Percentiles rank a stretch among this genome's conserved stretches.
Conservation (phyloP, 1,140 invertebrate genomes). For the Oncopeltus fasciatus region DNA sequence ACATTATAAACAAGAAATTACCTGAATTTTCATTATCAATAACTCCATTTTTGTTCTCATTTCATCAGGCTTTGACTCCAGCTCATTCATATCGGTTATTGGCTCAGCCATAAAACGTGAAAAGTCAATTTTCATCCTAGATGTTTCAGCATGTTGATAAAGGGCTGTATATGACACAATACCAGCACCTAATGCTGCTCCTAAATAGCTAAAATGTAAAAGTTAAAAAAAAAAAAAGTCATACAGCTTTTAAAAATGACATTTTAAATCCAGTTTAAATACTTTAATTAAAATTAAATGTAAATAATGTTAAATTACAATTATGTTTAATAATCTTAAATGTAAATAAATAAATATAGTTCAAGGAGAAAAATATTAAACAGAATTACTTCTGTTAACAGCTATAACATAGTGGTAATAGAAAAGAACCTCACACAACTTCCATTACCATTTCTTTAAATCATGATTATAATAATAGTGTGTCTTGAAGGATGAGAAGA, state of each 20-base stretch:
- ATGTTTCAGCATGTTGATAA: not conserved
- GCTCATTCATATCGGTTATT: constrained; percentile 48
- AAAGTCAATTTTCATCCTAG: constrained; percentile 11
- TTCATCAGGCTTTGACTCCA: constrained; percentile 48
- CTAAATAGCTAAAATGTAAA: not conserved
- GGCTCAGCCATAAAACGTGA: constrained; percentile 62
- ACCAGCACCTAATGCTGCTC: not conserved
- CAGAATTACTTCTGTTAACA: not conserved
- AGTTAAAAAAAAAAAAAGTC: not conserved
- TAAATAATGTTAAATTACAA: too few relatives aligned
- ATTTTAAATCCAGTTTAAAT: too few relatives aligned
- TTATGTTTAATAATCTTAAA: too few relatives aligned
- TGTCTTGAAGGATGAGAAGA: too few relatives aligned
- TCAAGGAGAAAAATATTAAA: not conserved
- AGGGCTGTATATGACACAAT: not conserved
- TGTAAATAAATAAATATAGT: too few relatives aligned
- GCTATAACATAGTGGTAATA: too few relatives aligned
- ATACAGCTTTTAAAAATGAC: too few relatives aligned
- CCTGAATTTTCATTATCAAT: constrained; percentile 74
- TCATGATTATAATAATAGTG: too few relatives aligned
- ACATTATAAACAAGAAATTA: too few relatives aligned
- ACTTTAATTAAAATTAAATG: too few relatives aligned
- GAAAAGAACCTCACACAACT: too few relatives aligned
- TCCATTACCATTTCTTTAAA: too few relatives aligned
- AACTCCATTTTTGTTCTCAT: constrained; percentile 86